phyloP scores from a whole-genome alignment of 2,113 vertebrate genomes.

The Kobus ellipsiprymnus region DNA sequence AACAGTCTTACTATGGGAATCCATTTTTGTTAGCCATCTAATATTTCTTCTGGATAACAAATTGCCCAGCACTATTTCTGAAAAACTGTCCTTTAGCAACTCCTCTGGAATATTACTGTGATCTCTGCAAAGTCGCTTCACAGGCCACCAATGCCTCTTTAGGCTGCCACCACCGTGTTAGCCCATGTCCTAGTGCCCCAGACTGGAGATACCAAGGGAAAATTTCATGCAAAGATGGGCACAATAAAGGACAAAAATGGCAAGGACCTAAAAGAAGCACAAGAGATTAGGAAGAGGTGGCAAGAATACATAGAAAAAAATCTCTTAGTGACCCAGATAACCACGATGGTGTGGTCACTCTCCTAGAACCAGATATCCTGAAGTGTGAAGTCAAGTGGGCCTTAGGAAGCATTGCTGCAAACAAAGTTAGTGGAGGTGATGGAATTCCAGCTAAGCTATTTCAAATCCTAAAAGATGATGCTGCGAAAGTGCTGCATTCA shows the following conservation, averaged over 20 bases:
- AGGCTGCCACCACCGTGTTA: accelerated
- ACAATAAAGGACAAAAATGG: not conserved
- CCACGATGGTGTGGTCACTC: not conserved
- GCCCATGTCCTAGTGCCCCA: not conserved
- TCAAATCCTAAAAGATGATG: not conserved
- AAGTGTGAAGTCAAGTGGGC: not conserved
- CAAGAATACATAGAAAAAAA: not conserved
- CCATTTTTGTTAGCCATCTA: not conserved
- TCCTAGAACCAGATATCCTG: not conserved
- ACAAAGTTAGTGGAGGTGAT: not conserved
- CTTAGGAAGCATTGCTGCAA: not conserved
- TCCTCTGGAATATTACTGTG: not conserved
- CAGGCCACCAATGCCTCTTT: not conserved
- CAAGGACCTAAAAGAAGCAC: not conserved
- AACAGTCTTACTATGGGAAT: not conserved
- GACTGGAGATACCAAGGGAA: not conserved
- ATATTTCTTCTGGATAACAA: not conserved
- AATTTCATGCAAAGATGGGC: not conserved
- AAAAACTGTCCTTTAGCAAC: not conserved
- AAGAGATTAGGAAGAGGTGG: not conserved
- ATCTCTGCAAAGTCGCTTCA: not conserved
- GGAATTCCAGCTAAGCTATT: not conserved
- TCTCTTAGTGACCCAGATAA: not conserved
- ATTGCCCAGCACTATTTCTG: not conserved
- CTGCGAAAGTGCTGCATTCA: not conserved